Evolutionary conservation across 2,797 vertebrate genomes (phyloP), one percentile per base, ranked within the genome.

Genomic region (Helicolenus hilgendorfi): DNA sequence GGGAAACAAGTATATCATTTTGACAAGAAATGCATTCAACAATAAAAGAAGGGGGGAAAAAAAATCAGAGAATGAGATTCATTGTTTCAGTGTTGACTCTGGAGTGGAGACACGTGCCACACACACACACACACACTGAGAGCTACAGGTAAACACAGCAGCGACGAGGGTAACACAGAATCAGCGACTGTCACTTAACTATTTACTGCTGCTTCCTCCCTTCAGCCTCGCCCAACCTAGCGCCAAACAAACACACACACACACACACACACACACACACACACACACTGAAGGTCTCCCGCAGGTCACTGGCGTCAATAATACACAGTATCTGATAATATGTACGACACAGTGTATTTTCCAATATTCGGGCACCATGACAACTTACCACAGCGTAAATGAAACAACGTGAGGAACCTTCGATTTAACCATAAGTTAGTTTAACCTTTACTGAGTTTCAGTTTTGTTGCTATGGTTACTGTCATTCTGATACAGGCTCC

Each of bases 131-230:
- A 75, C n/a, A 35, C 35, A 7, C 33, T 49, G 58, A 83, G 85
- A 89, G 76, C 64, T 74, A 65, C 55, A 94, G 79, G 75, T 83
- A 79, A 68, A 90, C 70, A 72, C 35, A 71, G 13, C 53, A 79
- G 63, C 53, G 35, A 88, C 56, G 35, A 29, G 4, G 49, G 36
- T 58, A 41, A 84, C 24, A 75, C 55, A 77, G 86, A 88, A 76
- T 85, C 91, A 92, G 80, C 79, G 83, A 33, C 83, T 81, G 85
- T 94, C 90, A 93, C 68, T 94, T 76, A 94, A 76, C 85, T 72
- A 92, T 91, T 88, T 79, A 81, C 76, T 75, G 68, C 27, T 4
- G 70, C 35, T 82, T 87, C 83, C 85, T 82, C 75, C 64, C 18
- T 27, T 83, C n/a, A 36, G 74, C 81, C 84, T 92, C 85, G 15